Evolutionary conservation across 2,888 invertebrate species (phyloP), one percentile per base, ranked within the genome.

Genomic region (Neelides folsomi): DNA sequence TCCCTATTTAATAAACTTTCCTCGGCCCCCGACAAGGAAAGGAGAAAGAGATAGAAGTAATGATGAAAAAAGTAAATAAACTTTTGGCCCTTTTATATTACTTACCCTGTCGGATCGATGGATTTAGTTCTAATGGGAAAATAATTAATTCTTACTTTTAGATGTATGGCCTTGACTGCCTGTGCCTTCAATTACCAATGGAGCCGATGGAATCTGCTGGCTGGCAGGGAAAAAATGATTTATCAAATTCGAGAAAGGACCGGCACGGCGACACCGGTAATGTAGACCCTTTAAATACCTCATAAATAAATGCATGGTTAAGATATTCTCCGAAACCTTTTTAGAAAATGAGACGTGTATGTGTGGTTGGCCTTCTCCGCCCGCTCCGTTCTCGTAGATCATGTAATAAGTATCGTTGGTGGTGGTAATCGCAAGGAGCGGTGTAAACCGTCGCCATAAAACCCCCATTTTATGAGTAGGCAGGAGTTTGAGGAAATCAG

Each of bases 151-250:
- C 47, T n/a, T 18, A 27, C 34, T 3, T 86, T 85, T 67, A 79
- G 80, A 56, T 82, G 84, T 59, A 85, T 89, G 79, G 84, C 86
- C 0, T 76, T 80, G 37, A 69, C 85, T 12, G 78, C 79, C 9
- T 74, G 78, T 1, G 77, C 81, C 10, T 84, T 83, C 67, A 82
- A 82, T 68, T 88, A 87, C 65, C 78, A 83, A 20, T 89, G 86
- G 84, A 84, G 83, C 52, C 76, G 67, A 12, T 82, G 82, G 82
- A 83, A 83, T 62, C 69, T 75, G 0, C 63, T 72, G 2, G 77
- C 78, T 0, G 80, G 79, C 0, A 69, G 74, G 46, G 71, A 79
- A 2, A 77, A 76, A 42, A 77, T 83, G 16, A 75, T 84, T 1
- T 70, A 83, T 68, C 85, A 85, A 67, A 71, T 80, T 61, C 72